These are phyloP conservation scores for Chaetogeoica ovagalla DNA, from an alignment of 2,888 invertebrate species.

Conservation along the genomic window DNA sequence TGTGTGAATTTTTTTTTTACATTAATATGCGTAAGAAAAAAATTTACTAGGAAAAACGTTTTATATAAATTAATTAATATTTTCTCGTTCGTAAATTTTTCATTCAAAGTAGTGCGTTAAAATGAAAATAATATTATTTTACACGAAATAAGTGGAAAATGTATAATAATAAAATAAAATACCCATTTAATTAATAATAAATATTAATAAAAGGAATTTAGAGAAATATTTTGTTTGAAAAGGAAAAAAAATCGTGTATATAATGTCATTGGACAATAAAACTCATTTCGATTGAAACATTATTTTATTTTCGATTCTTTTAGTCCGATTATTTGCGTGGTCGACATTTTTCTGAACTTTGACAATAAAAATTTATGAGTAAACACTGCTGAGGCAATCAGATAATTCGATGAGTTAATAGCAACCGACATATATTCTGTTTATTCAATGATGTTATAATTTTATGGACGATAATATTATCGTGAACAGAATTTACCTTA, in stretches of 20 bases:
- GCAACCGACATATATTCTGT: neutral
- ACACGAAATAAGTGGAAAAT: neutral
- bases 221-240: neutral
- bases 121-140: neutral
- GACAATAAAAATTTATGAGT: conserved; percentile 8
- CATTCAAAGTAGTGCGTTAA: neutral
- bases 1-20: no score
- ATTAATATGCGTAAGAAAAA: no score
- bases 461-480: neutral
- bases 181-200: neutral
- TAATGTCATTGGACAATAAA: neutral
- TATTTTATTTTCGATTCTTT: neutral
- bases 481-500: neutral
- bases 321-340: conserved; percentile 24
- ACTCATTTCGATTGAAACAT: neutral
- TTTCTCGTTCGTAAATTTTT: neutral
- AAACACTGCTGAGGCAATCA: neutral
- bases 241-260: no score
- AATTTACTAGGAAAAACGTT: no score
- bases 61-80: neutral
- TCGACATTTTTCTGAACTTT: conserved; percentile 4
- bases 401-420: neutral
- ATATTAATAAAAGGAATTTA: conserved; percentile 2
- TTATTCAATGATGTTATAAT: neutral
- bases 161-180: neutral